These are phyloP conservation scores for Corvus moneduloides DNA, from an alignment of 2,113 vertebrate genomes.

Conservation along the genomic window DNA sequence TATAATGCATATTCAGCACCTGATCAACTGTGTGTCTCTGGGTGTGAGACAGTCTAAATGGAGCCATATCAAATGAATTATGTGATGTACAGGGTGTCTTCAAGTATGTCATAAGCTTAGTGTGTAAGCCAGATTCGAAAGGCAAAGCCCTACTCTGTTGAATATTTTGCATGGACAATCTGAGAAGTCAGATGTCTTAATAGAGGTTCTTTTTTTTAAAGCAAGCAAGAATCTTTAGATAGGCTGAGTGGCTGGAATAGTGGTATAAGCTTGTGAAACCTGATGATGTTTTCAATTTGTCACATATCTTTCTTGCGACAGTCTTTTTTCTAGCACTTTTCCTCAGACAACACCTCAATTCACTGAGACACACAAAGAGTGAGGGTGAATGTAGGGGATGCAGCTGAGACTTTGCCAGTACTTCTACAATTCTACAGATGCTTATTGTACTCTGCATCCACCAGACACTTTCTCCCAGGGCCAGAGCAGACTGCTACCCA, in stretches of 20 bases:
- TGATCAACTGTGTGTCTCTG: slow-evolving; percentile 48
- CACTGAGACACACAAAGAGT: not conserved
- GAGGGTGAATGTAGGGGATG: not conserved
- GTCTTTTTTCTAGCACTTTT: not conserved
- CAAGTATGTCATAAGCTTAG: not conserved
- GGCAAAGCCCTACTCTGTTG: not conserved
- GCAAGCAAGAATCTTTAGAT: not conserved
- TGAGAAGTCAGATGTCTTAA: not conserved
- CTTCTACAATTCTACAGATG: not conserved
- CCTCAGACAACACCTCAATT: not conserved
- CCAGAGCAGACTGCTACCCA: not conserved
- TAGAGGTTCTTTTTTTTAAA: not conserved
- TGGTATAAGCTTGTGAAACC: not conserved
- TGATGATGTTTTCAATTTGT: not conserved
- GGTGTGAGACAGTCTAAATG: slow-evolving; percentile 38
- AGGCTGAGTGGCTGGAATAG: not conserved
- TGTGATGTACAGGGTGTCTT: slow-evolving; percentile 16
- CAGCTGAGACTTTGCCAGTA: not conserved
- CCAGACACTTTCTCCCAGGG: not conserved
- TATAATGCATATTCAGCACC: slow-evolving; percentile 54
- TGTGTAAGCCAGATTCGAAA: not conserved
- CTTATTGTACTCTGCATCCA: not conserved
- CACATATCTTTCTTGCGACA: not conserved
- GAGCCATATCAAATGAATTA: slow-evolving; percentile 2
- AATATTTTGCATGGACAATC: not conserved